Percentiles rank a stretch among this genome's conserved stretches.
Evolutionary conservation across 1,140 invertebrate genomes (phyloP).

Genomic region (Leptopilina clavipes): DNA sequence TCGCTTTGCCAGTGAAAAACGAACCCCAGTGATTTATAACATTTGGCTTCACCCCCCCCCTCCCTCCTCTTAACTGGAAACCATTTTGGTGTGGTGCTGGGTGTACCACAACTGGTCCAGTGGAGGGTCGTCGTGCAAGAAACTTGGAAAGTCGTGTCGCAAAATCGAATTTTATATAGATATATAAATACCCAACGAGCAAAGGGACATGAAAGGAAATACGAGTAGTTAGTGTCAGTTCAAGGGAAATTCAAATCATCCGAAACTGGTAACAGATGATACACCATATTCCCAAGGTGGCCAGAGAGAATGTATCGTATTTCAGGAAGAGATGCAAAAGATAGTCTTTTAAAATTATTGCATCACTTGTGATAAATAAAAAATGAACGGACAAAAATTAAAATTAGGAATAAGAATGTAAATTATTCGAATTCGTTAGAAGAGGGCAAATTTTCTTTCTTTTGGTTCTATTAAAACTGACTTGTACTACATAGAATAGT

Average conservation of each 20-base stretch:
- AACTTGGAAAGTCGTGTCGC: conserved; percentile 35
- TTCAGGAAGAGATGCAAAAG: background rate
- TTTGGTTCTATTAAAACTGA: too few relatives aligned
- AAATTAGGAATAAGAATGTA: too few relatives aligned
- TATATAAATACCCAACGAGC: background rate
- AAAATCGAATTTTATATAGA: conserved; percentile 39
- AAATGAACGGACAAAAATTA: too few relatives aligned
- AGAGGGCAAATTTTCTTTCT: too few relatives aligned
- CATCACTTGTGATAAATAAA: too few relatives aligned
- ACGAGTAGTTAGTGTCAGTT: conserved; percentile 17
- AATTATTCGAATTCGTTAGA: too few relatives aligned
- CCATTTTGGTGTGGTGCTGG: conserved; percentile 44
- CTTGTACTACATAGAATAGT: too few relatives aligned
- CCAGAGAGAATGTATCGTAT: conserved; percentile 3
- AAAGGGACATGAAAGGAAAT: conserved; percentile 12
- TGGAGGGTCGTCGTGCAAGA: too few relatives aligned
- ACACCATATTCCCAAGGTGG: conserved; percentile 10
- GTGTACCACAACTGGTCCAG: too few relatives aligned
- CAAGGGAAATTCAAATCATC: conserved; percentile 19
- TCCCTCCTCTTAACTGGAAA: conserved; percentile 37
- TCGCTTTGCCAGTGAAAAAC: conserved; percentile 45
- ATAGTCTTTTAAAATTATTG: background rate
- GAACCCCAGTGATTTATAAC: conserved; percentile 46
- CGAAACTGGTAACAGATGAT: conserved; percentile 27
- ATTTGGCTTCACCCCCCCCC: conserved; percentile 41